phyloP scores from a whole-genome alignment of 2,113 vertebrate genomes.

The Pedionomus torquatus region DNA sequence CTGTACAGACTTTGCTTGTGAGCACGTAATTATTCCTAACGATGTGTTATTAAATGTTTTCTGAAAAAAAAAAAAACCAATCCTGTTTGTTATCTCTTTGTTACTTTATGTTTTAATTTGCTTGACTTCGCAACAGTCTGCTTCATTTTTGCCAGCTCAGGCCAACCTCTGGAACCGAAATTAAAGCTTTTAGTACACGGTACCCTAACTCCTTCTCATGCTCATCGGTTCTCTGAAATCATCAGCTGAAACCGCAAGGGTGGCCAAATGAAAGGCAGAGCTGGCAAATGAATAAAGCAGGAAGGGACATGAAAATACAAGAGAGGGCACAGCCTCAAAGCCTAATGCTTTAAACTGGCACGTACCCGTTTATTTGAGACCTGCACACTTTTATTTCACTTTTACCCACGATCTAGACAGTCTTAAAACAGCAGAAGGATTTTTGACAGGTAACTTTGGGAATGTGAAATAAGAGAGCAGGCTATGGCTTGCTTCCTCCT shows the following conservation, averaged over 20 bases:
- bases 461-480: background rate
- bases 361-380: background rate
- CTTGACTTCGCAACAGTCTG: background rate
- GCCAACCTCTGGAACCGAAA: background rate
- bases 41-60: slow-evolving; percentile 30
- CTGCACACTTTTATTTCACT: background rate
- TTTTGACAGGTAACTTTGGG: background rate
- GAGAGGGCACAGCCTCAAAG: background rate
- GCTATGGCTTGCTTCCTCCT: background rate
- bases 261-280: background rate
- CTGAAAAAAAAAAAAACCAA: background rate
- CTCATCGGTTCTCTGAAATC: background rate
- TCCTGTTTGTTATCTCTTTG: background rate
- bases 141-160: background rate
- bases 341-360: background rate
- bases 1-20: background rate
- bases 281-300: too few relatives aligned
- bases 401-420: background rate
- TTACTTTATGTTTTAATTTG: background rate
- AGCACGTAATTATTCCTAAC: background rate
- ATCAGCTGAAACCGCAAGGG: background rate
- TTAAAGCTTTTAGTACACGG: background rate
- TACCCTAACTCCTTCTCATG: background rate
- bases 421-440: background rate
- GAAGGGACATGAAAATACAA: background rate